A percentile compares a stretch with the other conserved stretches of the same genome.
Conservation (phyloP, 1,140 invertebrate species). For the Venturia canescens region DNA sequence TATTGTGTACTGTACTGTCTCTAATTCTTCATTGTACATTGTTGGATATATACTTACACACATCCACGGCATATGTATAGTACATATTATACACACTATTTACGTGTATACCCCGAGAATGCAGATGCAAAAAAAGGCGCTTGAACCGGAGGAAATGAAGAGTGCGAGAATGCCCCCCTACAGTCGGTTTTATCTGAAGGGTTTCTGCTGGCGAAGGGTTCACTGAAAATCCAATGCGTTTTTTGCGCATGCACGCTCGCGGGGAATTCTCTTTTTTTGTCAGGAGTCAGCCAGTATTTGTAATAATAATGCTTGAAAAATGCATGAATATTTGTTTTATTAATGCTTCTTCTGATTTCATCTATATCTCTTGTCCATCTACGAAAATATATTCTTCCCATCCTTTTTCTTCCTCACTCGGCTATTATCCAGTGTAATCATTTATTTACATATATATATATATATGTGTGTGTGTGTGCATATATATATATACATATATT, state of each 20-base stretch:
- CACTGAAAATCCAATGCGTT: slow-evolving; percentile 68
- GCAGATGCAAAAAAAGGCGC: slow-evolving; percentile 67
- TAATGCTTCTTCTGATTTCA: slow-evolving; percentile 85
- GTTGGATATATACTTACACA: slow-evolving; percentile 72
- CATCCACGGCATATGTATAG: slow-evolving; percentile 71
- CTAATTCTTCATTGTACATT: slow-evolving; percentile 76
- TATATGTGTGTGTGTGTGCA: background rate
- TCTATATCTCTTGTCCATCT: slow-evolving; percentile 68
- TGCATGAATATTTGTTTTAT: slow-evolving; percentile 92
- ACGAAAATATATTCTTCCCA: slow-evolving; percentile 41
- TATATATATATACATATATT: too few relatives aligned
- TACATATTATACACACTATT: slow-evolving; percentile 72
- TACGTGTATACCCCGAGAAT: slow-evolving; percentile 70
- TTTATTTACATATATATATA: slow-evolving; percentile 49
- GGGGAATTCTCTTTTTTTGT: slow-evolving; percentile 68
- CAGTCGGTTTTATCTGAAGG: background rate
- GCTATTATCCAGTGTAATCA: slow-evolving; percentile 41
- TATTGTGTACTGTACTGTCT: slow-evolving; percentile 80
- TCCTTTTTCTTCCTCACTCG: slow-evolving; percentile 27
- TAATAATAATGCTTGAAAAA: slow-evolving; percentile 92
- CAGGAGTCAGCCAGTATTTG: slow-evolving; percentile 84
- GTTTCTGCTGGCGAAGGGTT: too few relatives aligned
- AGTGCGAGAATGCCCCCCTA: background rate
- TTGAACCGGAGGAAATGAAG: background rate
- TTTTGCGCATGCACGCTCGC: slow-evolving; percentile 76